A percentile compares a stretch with the other conserved stretches of the same genome.
These are phyloP conservation scores for Dasyurus viverrinus DNA, from an alignment of 2,113 vertebrate genomes.

Conservation along the genomic window DNA sequence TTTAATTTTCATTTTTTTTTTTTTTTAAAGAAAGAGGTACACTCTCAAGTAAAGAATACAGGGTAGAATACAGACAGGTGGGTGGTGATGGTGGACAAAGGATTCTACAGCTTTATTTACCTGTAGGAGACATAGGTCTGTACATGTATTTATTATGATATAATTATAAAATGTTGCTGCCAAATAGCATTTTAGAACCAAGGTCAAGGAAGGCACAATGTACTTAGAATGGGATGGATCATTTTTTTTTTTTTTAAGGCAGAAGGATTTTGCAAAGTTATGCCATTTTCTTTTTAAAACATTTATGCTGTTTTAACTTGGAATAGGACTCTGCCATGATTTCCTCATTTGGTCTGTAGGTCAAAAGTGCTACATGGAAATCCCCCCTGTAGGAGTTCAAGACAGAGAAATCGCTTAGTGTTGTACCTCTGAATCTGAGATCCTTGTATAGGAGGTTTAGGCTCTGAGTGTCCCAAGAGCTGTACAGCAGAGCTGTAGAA, in stretches of 20 bases:
- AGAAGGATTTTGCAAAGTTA: conserved; percentile 52
- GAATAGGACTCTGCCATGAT: background rate
- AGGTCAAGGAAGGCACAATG: conserved; percentile 39
- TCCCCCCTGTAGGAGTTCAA: background rate
- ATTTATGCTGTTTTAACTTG: conserved; percentile 23
- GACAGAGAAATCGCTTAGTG: background rate
- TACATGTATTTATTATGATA: conserved; percentile 43
- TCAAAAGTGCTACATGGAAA: conserved; percentile 15
- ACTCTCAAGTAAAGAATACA: conserved; percentile 25
- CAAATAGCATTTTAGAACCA: conserved; percentile 42
- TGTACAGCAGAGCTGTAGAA: background rate
- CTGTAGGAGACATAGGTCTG: conserved; percentile 40
- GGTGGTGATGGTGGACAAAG: conserved; percentile 1
- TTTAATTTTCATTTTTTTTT: conserved; percentile 12
- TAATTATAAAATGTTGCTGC: conserved; percentile 56
- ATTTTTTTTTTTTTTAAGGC: conserved; percentile 53
- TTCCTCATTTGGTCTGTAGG: background rate
- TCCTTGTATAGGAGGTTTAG: background rate
- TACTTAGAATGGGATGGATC: conserved; percentile 54
- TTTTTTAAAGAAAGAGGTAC: background rate
- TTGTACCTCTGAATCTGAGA: conserved; percentile 21
- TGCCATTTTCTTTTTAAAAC: conserved; percentile 43
- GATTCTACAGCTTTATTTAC: conserved; percentile 22
- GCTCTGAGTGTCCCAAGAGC: background rate
- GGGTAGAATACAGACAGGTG: background rate